Base-by-base conservation (phyloP, 2,888 invertebrate genomes). In the Ectemnius cavifrons region DNA sequence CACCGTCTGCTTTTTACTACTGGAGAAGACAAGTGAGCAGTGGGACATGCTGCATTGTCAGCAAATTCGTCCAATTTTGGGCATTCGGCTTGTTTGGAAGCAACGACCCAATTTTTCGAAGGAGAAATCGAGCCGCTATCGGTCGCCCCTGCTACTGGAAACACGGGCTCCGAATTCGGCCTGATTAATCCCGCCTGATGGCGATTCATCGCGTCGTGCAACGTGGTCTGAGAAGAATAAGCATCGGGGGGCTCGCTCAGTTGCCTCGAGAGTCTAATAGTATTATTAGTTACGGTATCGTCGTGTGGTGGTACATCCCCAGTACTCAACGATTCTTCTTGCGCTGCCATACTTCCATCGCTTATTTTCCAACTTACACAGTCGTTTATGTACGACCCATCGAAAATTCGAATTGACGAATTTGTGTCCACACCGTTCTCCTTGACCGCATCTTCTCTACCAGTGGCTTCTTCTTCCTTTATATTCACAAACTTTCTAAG, bases 241-340 rank as follows among this genome's bases (percentile, higher is more conserved):
- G 89, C 78, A 56, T 89, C 80, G 0, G 83, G 79, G 23, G 89
- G 87, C 57, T 89, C 89, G 60, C 89, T 89, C 6, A 80, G 75
- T 59, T 89, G 86, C 46, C 88, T 85, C n/a, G 84, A 82, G 27
- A 83, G 67, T 76, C 82, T 83, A 60, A 27, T 11, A 37, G 37
- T 37, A 59, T 64, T 37, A 59, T 70, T 64, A 59, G 28, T 65
- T 23, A 60, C 46, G 57, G 61, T 65, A 57, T 68, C 47, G 47
- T 64, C 59, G 49, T 63, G 68, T 8, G 16, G 46, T 28, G 37
- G 46, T 47, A 56, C 49, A 61, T 75, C 49, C 5, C 62, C 61
- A 23, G 56, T 69, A 56, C 65, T 62, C 45, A 45, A 63, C 52
- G 28, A 58, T 20, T 74, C 67, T 14, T 73, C 76, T 23, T 58